Evolutionary conservation across 2,113 vertebrate genomes (phyloP).

Genomic region (Ovibos moschatus): DNA sequence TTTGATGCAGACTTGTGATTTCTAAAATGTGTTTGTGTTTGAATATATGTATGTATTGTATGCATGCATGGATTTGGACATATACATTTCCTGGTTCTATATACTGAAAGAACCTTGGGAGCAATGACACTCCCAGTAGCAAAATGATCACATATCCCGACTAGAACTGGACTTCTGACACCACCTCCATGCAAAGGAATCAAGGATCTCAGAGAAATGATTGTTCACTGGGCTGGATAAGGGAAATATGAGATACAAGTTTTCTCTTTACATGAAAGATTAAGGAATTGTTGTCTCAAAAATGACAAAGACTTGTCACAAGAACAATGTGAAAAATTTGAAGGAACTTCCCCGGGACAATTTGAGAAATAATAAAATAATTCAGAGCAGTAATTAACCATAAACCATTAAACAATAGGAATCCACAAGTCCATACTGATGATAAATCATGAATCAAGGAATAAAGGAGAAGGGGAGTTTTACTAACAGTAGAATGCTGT

Average conservation of each 20-base stretch:
- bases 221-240: neutral
- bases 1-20: neutral
- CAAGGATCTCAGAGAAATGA: neutral
- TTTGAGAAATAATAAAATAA: neutral
- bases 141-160: neutral
- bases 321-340: neutral
- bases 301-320: neutral
- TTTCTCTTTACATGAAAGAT: neutral
- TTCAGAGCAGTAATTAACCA: neutral
- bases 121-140: neutral
- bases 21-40: neutral
- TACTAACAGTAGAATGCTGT: neutral
- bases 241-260: neutral
- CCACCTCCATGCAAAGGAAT: neutral
- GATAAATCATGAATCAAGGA: neutral
- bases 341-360: neutral
- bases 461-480: neutral
- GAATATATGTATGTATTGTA: neutral
- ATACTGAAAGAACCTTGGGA: neutral
- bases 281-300: neutral
- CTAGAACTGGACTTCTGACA: neutral
- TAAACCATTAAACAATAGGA: neutral
- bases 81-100: neutral
- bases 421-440: neutral
- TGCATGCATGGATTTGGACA: neutral